A percentile compares a stretch with the other conserved stretches of the same genome.
phyloP scores from a whole-genome alignment of 2,797 vertebrate genomes.

The Ara ararauna region DNA sequence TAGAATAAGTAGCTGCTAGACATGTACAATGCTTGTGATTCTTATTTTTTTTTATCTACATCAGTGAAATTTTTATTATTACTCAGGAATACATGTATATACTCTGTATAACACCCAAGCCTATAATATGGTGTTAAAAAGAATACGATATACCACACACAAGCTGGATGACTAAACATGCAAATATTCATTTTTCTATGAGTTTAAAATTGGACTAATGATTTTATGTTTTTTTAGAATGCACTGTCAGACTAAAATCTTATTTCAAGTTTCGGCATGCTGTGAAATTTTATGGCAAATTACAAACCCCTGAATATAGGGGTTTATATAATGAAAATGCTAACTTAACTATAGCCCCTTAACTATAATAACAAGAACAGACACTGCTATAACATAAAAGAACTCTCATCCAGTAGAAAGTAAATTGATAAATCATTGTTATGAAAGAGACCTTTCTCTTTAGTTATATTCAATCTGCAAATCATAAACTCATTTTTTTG shows the following conservation, averaged over 20 bases:
- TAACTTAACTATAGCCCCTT: constrained; percentile 13
- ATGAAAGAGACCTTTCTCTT: constrained; percentile 69
- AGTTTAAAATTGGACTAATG: constrained; percentile 22
- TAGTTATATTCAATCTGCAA: constrained; percentile 69
- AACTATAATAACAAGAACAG: constrained; percentile 42
- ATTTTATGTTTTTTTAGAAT: background rate
- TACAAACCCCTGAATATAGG: constrained; percentile 20
- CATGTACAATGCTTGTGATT: background rate
- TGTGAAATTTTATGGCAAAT: constrained; percentile 54
- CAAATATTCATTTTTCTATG: background rate
- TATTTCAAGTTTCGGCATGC: constrained; percentile 47
- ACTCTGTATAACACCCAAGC: background rate
- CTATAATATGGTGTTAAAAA: background rate
- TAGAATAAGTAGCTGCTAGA: background rate
- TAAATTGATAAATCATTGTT: constrained; percentile 64
- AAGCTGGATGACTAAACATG: background rate
- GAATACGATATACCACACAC: background rate
- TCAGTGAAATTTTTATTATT: background rate
- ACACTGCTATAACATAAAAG: constrained; percentile 29
- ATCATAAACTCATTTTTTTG: constrained; percentile 60
- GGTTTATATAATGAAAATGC: constrained; percentile 51
- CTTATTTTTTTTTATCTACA: background rate
- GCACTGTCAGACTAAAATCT: constrained; percentile 16
- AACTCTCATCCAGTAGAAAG: constrained; percentile 33
- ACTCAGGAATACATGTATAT: background rate